phyloP scores from a whole-genome alignment of 2,888 invertebrate genomes.

The Rotaria sp. region DNA sequence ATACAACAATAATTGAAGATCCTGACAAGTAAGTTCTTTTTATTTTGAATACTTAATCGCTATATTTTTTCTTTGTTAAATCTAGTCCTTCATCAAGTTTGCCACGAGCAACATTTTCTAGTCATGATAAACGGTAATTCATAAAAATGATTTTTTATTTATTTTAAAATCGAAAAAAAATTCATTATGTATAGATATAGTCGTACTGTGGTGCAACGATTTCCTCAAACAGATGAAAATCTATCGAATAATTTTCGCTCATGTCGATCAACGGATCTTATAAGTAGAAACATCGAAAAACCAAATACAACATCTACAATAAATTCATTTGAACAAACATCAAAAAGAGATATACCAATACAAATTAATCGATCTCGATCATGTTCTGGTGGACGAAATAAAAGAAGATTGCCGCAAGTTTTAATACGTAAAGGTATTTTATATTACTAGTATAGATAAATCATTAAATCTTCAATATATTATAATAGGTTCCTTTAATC shows the following conservation, averaged over 20 bases:
- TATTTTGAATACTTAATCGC: not conserved
- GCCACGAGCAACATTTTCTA: too few species aligned
- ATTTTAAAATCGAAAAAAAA: not conserved
- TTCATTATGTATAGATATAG: not conserved
- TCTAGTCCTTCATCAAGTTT: not conserved
- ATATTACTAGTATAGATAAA: not conserved
- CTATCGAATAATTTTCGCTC: not conserved
- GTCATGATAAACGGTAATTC: not conserved
- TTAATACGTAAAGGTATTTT: not conserved
- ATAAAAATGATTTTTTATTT: not conserved
- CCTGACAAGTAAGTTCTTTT: not conserved
- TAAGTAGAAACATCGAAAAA: not conserved
- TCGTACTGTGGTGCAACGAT: not conserved
- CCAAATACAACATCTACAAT: not conserved
- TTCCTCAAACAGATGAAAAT: not conserved
- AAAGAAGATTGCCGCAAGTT: not conserved
- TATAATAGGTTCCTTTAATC: not conserved
- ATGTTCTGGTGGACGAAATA: not conserved
- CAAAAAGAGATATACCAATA: not conserved
- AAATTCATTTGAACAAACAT: not conserved
- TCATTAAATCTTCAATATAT: not conserved
- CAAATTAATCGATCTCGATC: not conserved
- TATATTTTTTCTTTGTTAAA: not conserved
- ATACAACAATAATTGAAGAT: constrained; percentile 6
- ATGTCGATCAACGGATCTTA: not conserved